A percentile compares a stretch with the other conserved stretches of the same genome.
Evolutionary conservation across 2,113 vertebrate species (phyloP).

Genomic region (Xenopus laevis): DNA sequence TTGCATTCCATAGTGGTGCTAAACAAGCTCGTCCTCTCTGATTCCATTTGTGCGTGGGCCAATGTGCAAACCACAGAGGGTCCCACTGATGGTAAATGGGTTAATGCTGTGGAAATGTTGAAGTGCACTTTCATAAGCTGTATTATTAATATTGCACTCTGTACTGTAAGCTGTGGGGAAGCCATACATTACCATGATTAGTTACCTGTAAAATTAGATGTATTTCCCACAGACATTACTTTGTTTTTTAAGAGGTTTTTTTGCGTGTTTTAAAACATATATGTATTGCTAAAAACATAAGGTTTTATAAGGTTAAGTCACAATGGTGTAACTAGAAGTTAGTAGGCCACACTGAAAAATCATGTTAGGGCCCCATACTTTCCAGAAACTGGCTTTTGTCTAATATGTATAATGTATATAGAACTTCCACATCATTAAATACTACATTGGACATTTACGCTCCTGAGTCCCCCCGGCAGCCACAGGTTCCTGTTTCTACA

Average conservation of each 20-base stretch:
- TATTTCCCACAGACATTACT: not conserved
- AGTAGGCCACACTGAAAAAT: not conserved
- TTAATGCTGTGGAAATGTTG: not conserved
- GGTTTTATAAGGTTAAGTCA: not conserved
- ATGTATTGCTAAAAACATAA: not conserved
- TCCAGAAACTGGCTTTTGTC: too few species aligned
- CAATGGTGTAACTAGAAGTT: too few species aligned
- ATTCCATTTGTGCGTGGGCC: not conserved
- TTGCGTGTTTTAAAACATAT: not conserved
- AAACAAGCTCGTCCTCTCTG: not conserved
- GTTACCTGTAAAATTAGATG: too few species aligned
- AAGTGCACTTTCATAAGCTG: slow-evolving; percentile 13
- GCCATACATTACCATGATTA: too few species aligned
- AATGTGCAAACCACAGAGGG: not conserved
- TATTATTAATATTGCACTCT: slow-evolving; percentile 3
- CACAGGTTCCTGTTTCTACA: too few species aligned
- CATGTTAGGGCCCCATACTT: too few species aligned
- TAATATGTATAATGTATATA: too few species aligned
- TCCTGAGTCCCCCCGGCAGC: too few species aligned
- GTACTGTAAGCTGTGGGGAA: slow-evolving; percentile 1
- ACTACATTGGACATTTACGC: too few species aligned
- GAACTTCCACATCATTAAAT: too few species aligned
- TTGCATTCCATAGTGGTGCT: not conserved
- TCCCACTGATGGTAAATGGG: not conserved
- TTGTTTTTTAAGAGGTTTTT: not conserved